Conservation (phyloP, 2,113 vertebrate genomes). For the Dinomys branickii region DNA sequence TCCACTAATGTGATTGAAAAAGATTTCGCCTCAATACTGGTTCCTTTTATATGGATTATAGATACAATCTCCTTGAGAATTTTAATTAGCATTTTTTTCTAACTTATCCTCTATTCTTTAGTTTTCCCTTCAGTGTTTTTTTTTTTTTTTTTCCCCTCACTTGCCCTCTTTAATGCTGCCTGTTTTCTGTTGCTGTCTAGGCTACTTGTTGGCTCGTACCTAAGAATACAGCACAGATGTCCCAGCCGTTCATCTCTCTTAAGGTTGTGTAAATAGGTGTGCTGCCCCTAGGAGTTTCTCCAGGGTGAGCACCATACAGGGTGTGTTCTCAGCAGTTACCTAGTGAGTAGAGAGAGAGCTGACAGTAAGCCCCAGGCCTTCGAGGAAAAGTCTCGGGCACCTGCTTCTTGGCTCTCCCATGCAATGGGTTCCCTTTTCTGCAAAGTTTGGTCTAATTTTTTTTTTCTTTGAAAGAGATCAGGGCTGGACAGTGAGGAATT, state of each 20-base stretch:
- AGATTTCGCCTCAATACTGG: not conserved
- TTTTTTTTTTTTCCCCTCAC: not conserved
- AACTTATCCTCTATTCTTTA: not conserved
- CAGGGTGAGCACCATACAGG: not conserved
- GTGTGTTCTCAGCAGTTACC: not conserved
- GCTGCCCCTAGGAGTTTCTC: not conserved
- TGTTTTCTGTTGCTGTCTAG: not conserved
- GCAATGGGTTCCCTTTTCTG: not conserved
- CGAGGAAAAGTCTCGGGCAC: not conserved
- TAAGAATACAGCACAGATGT: not conserved
- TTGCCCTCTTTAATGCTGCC: not conserved
- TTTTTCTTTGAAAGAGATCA: not conserved
- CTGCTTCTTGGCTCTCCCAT: not conserved
- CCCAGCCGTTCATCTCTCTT: not conserved
- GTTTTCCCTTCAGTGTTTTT: constrained; percentile 13
- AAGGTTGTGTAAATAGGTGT: not conserved
- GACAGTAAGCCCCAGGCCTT: not conserved
- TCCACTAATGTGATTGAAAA: not conserved
- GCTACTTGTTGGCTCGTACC: not conserved
- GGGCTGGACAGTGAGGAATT: not conserved
- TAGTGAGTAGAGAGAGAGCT: not conserved
- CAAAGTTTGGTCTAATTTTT: not conserved
- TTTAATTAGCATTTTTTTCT: not conserved
- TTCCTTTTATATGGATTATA: constrained; percentile 33
- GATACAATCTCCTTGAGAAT: constrained; percentile 5